Conservation (phyloP, 2,113 vertebrate species). For the Polypterus bichir region DNA sequence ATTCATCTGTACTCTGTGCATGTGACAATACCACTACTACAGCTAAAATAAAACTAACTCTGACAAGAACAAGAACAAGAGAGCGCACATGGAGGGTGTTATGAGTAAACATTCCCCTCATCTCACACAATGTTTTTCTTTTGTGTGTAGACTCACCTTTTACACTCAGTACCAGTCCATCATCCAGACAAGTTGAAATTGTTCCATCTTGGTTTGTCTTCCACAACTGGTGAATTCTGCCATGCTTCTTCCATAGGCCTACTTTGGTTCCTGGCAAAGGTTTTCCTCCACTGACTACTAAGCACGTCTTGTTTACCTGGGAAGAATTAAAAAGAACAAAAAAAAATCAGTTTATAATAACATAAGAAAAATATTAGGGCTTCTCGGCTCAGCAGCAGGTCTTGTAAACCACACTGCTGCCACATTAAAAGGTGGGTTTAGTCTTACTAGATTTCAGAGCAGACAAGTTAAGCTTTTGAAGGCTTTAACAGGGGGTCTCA, state of each 20-base stretch:
- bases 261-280: conserved; percentile 56
- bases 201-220: conserved; percentile 57
- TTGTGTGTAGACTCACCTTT: conserved; percentile 45
- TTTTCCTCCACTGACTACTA: conserved; percentile 67
- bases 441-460: no score
- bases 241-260: conserved; percentile 64
- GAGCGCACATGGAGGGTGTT: no score
- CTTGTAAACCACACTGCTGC: background rate
- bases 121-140: no score
- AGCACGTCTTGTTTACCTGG: conserved; percentile 56
- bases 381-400: background rate
- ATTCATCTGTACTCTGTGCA: no score
- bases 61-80: no score
- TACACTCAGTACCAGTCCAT: conserved; percentile 61
- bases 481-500: no score
- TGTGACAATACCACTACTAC: no score
- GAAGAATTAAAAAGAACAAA: background rate
- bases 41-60: no score
- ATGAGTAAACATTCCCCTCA: no score
- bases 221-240: conserved; percentile 64
- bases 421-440: no score
- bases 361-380: background rate
- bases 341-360: no score
- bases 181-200: conserved; percentile 58
- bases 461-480: no score